phyloP scores from a whole-genome alignment of 2,113 vertebrate species.

The Xyrauchen texanus region DNA sequence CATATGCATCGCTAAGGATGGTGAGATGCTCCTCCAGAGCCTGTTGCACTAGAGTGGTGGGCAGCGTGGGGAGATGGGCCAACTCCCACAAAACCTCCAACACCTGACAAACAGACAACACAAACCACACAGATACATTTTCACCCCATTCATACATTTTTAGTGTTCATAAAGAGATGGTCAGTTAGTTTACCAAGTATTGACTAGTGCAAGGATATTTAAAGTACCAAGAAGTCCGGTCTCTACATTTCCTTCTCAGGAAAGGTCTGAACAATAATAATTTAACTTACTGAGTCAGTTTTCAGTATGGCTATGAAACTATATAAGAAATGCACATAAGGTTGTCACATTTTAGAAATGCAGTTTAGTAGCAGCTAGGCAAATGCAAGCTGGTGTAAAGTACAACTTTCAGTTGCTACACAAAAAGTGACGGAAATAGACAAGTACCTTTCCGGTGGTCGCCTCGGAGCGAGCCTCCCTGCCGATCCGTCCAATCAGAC shows the following conservation, averaged over 20 bases:
- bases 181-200: no score
- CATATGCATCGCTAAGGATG: slow-evolving; percentile 96
- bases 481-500: slow-evolving; percentile 94
- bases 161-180: no score
- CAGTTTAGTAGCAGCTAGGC: neutral
- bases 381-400: neutral
- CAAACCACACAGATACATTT: slow-evolving; percentile 9
- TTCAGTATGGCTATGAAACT: no score
- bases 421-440: neutral
- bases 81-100: slow-evolving; percentile 96
- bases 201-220: no score
- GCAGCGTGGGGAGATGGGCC: slow-evolving; percentile 92
- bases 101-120: slow-evolving; percentile 75
- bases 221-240: no score
- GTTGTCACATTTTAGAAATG: neutral
- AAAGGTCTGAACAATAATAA: no score
- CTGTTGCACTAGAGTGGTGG: slow-evolving; percentile 91
- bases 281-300: no score
- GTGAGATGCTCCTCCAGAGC: slow-evolving; percentile 95
- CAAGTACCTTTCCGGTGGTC: slow-evolving; percentile 90
- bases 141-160: neutral
- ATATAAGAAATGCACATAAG: no score
- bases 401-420: neutral
- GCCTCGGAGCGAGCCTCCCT: slow-evolving; percentile 92
- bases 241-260: no score